phyloP scores from a whole-genome alignment of 2,113 vertebrate genomes.

The Syngnathus typhle region DNA sequence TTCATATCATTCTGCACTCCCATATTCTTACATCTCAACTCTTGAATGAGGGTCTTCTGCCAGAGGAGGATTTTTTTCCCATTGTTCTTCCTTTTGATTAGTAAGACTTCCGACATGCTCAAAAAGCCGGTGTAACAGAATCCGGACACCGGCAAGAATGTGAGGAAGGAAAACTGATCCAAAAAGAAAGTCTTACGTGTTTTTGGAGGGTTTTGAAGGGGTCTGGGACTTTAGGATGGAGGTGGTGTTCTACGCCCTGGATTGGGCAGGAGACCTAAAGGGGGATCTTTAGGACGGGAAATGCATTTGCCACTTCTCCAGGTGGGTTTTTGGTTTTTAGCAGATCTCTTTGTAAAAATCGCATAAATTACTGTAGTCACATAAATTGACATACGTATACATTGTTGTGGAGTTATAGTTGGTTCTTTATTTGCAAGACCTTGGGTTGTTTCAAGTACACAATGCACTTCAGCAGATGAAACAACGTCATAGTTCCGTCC shows the following conservation, averaged over 20 bases:
- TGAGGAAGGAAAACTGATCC: constrained; percentile 42
- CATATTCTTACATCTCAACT: constrained; percentile 62
- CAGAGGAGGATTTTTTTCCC: constrained; percentile 51
- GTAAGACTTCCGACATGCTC: constrained; percentile 55
- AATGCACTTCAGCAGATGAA: no score
- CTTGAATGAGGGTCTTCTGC: constrained; percentile 59
- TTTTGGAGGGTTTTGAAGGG: constrained; percentile 12
- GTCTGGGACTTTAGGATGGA: constrained; percentile 35
- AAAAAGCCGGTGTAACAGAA: constrained; percentile 65
- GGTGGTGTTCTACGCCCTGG: constrained; percentile 22
- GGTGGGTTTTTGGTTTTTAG: constrained; percentile 52
- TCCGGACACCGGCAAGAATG: constrained; percentile 63
- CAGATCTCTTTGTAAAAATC: neutral
- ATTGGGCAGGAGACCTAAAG: constrained; percentile 34
- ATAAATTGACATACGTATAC: neutral
- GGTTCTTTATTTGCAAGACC: no score
- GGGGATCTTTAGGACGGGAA: constrained; percentile 48
- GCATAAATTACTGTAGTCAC: neutral
- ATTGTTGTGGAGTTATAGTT: no score
- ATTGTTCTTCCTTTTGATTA: constrained; percentile 35
- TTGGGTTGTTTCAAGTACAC: no score
- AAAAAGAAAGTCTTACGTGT: constrained; percentile 7
- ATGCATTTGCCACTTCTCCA: constrained; percentile 47
- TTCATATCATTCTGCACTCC: constrained; percentile 50
- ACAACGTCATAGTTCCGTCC: no score